phyloP scores from a whole-genome alignment of 2,888 invertebrate genomes.

The Platycnemis pennipes region DNA sequence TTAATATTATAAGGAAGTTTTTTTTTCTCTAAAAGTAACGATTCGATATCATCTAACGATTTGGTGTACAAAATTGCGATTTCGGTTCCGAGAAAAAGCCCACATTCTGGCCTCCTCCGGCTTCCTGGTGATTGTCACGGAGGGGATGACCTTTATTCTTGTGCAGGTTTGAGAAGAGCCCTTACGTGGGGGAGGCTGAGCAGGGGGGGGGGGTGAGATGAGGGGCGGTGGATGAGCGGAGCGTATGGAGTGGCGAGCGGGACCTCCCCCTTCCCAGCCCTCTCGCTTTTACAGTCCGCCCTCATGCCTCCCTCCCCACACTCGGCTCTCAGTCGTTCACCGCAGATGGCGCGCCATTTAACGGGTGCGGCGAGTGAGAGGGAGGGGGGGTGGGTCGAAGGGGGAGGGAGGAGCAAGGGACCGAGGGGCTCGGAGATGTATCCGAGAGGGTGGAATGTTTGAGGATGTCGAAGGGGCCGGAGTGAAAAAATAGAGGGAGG shows the following conservation, averaged over 20 bases:
- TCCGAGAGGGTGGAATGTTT: slow-evolving; percentile 3
- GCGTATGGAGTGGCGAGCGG: not conserved
- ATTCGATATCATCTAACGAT: too few relatives aligned
- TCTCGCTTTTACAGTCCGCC: not conserved
- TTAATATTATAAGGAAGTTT: too few relatives aligned
- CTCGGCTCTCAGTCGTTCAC: slow-evolving; percentile 20
- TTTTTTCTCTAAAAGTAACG: too few relatives aligned
- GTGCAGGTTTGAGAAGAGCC: too few relatives aligned
- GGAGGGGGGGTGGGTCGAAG: slow-evolving; percentile 22
- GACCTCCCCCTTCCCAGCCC: not conserved
- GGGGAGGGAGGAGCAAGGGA: not conserved
- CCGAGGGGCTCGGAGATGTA: not conserved
- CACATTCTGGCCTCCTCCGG: too few relatives aligned
- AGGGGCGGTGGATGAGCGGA: not conserved
- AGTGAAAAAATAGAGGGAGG: not conserved
- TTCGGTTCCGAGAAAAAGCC: too few relatives aligned
- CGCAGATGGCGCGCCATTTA: slow-evolving; percentile 37
- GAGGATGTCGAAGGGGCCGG: not conserved
- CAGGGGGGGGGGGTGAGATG: not conserved
- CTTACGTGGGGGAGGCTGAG: not conserved
- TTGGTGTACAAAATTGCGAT: too few relatives aligned
- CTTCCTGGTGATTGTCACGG: too few relatives aligned
- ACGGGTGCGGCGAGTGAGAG: slow-evolving; percentile 13
- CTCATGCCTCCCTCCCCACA: not conserved
- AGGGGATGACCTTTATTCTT: too few relatives aligned